Base-by-base conservation (phyloP, 2,888 invertebrate species). In the Alentia gelatinosa region DNA sequence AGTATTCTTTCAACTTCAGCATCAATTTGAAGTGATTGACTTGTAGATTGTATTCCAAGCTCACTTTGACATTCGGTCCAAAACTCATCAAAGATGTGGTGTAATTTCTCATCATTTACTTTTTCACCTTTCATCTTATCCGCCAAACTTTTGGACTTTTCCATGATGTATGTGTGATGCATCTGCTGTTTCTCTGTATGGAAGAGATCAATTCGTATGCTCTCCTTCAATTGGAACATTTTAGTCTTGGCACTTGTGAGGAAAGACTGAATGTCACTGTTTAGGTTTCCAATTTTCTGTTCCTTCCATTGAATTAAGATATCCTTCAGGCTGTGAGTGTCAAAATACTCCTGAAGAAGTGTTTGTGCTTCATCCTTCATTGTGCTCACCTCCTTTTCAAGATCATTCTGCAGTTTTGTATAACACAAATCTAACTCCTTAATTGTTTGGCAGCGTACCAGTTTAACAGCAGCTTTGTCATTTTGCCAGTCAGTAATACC, bases 281-380 rank as follows among this genome's bases (percentile, higher is more conserved):
- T 40, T 47, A 90, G 42, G 0, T 39, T 50, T 39, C 15, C 35
- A 23, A 75, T 79, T 33, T 90, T 90, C 37, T 86, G 37, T 30
- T 26, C 84, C 42, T 90, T 39, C 90, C 90, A 90, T 79, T 90
- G 40, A 47, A 90, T 90, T 1, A 79, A 1, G 15, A 84, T 84
- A 40, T 90, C 47, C 39, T 35, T 90, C 12, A 50, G 63, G 37
- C 26, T 83, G 47, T 63, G 33, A 19, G 74, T 63, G 1, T 90
- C 90, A 75, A n/a, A n/a, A n/a, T n/a, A n/a, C n/a, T n/a, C n/a
- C n/a, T n/a, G n/a, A n/a, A n/a, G n/a, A n/a, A n/a, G n/a, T n/a
- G n/a, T n/a, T n/a, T n/a, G 75, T 5, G 7, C 39, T 42, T 9
- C 1, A 1, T 79, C 79, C 12, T 79, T 35, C 12, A 19, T 35